A percentile compares a stretch with the other conserved stretches of the same genome.
Conservation (phyloP, 2,113 vertebrate species). For the Mohoua ochrocephala region DNA sequence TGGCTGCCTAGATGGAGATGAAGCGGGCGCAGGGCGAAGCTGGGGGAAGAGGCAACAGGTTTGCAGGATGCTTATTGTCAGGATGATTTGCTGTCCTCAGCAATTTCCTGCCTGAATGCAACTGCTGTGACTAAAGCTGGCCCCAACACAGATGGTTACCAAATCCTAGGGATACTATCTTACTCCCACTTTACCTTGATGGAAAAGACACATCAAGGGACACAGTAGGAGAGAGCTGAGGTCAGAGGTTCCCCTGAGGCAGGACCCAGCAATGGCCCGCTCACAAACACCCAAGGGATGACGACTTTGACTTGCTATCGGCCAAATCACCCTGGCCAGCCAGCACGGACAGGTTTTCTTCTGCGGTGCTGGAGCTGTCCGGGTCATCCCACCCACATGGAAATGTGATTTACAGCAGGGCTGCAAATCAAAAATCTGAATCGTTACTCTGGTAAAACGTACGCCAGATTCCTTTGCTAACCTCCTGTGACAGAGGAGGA, state of each 20-base stretch:
- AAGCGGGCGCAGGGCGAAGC: accelerated
- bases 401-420: slow-evolving; percentile 5
- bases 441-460: neutral
- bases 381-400: neutral
- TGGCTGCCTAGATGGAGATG: accelerated
- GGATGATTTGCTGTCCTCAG: slow-evolving; percentile 29
- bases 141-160: neutral
- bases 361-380: accelerated
- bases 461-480: neutral
- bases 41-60: neutral
- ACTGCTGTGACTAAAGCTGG: slow-evolving; percentile 17
- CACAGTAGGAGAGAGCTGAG: neutral
- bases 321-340: neutral
- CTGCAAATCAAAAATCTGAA: neutral
- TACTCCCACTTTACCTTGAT: neutral
- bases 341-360: neutral
- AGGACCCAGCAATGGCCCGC: neutral
- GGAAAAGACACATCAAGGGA: neutral
- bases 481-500: neutral
- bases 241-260: neutral
- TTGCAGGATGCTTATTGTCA: neutral
- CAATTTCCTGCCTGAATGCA: neutral
- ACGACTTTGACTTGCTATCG: accelerated
- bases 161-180: neutral
- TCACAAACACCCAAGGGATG: neutral